These are phyloP conservation scores for Sminthurinus aureus DNA, from an alignment of 2,888 invertebrate genomes.

Conservation along the genomic window DNA sequence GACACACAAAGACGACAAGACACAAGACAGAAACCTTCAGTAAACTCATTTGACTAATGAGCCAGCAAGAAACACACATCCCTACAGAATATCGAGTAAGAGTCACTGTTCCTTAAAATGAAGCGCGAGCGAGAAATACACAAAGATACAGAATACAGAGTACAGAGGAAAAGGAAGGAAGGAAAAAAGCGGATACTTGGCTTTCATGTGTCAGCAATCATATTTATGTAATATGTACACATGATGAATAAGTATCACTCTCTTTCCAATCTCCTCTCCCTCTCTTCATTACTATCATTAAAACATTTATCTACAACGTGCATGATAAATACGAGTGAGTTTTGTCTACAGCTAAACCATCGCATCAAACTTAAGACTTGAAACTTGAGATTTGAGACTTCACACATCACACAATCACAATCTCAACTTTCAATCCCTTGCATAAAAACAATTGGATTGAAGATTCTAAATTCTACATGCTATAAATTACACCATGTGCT, in stretches of 20 bases:
- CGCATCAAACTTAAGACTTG: too few relatives aligned
- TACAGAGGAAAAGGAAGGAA: conserved; percentile 35
- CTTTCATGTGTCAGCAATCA: conserved; percentile 41
- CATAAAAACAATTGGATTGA: not conserved
- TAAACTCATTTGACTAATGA: conserved; percentile 57
- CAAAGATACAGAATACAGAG: too few relatives aligned
- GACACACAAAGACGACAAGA: conserved; percentile 21
- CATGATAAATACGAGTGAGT: not conserved
- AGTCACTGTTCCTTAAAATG: conserved; percentile 43
- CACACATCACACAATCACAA: not conserved
- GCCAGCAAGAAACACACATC: too few relatives aligned
- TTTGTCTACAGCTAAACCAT: not conserved
- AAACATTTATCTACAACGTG: not conserved
- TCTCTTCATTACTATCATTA: conserved; percentile 35
- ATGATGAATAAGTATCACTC: conserved; percentile 39
- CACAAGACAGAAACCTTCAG: conserved; percentile 24
- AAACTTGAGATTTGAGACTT: too few relatives aligned
- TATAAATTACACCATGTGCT: not conserved
- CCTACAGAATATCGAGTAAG: too few relatives aligned
- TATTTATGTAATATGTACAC: not conserved
- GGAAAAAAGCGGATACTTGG: conserved; percentile 33
- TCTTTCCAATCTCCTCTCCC: not conserved
- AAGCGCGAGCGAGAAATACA: conserved; percentile 42
- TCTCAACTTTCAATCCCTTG: not conserved
- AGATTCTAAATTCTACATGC: not conserved